Conservation (phyloP, 2,113 vertebrate species). For the Conger conger region DNA sequence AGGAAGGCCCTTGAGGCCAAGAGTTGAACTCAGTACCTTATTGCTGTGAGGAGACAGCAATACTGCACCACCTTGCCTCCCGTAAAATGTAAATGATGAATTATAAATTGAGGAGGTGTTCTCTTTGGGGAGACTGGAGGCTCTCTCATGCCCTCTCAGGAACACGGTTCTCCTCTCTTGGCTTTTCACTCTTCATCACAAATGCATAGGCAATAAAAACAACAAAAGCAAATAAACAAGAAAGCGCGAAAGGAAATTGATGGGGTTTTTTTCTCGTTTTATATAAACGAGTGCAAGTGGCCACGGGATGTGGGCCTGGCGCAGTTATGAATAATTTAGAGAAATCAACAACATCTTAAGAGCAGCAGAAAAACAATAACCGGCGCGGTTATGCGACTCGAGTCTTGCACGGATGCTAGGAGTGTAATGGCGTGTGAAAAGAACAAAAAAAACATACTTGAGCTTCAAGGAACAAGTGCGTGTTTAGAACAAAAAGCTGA, state of each 20-base stretch:
- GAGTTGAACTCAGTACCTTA: no score
- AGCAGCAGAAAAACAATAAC: not conserved
- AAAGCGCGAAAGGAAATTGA: not conserved
- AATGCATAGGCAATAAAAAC: not conserved
- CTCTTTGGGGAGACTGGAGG: not conserved
- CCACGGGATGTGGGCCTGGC: not conserved
- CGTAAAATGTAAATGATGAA: no score
- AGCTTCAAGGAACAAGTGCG: slow-evolving; percentile 4
- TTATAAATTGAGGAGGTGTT: no score
- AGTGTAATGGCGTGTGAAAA: not conserved
- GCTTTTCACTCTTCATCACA: not conserved
- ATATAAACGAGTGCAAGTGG: not conserved
- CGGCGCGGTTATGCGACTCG: not conserved
- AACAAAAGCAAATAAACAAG: not conserved
- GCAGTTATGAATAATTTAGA: slow-evolving; percentile 26
- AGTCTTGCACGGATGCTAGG: not conserved
- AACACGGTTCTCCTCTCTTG: not conserved
- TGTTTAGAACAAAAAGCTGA: not conserved
- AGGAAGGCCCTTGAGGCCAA: no score
- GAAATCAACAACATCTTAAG: slow-evolving; percentile 15
- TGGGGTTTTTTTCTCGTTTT: not conserved
- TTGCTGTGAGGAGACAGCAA: no score
- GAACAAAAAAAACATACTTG: not conserved
- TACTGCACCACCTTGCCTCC: no score
- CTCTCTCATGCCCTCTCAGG: not conserved